Evolutionary conservation across 1,140 invertebrate genomes (phyloP).

Genomic region (Scaptomyza hsui): DNA sequence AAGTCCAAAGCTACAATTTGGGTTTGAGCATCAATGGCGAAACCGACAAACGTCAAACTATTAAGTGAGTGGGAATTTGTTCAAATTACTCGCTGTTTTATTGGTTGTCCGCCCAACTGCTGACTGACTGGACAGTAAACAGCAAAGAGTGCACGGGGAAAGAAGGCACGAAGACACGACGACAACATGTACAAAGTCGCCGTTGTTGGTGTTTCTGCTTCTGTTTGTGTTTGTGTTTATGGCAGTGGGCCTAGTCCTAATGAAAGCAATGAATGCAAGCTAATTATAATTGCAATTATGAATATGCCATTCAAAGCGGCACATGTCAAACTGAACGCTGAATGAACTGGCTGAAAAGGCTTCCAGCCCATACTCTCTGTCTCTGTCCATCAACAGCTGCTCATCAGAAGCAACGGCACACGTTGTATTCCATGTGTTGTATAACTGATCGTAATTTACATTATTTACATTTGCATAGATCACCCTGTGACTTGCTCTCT

Average conservation of each 20-base stretch:
- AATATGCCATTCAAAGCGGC: conserved; percentile 11
- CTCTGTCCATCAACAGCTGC: not conserved
- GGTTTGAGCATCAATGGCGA: conserved; percentile 9
- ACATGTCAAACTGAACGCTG: conserved; percentile 7
- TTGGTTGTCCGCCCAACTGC: not conserved
- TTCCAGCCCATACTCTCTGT: not conserved
- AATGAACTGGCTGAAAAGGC: not conserved
- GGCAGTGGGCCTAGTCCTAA: not conserved
- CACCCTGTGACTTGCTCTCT: not conserved
- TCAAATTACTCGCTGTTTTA: conserved; percentile 34
- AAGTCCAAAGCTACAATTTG: conserved; percentile 17
- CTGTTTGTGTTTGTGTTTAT: not conserved
- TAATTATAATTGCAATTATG: conserved; percentile 33
- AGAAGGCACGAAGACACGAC: no score
- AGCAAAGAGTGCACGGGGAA: not conserved
- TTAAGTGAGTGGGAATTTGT: conserved; percentile 39
- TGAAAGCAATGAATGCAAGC: conserved; percentile 21
- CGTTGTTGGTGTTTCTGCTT: not conserved
- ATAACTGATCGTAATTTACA: no score
- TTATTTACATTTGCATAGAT: not conserved
- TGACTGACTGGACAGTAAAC: not conserved
- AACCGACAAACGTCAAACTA: conserved; percentile 30
- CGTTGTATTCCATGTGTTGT: not conserved
- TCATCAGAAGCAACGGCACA: not conserved
- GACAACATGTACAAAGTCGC: not conserved